Conservation (phyloP, 2,113 vertebrate species). For the Psilopsiagon aymara region DNA sequence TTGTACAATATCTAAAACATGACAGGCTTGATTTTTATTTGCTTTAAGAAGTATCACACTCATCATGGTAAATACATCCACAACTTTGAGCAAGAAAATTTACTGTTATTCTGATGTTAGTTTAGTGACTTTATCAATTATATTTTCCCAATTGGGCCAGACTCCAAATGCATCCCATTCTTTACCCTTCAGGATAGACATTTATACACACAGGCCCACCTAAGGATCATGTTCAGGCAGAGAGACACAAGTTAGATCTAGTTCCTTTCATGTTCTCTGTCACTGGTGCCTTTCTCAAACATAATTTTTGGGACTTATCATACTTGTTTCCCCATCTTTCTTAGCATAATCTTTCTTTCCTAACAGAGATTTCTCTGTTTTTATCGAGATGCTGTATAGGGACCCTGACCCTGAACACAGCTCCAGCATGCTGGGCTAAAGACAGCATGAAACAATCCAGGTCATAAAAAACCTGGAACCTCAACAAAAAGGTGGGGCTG, state of each 20-base stretch:
- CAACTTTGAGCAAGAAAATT: neutral
- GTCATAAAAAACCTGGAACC: neutral
- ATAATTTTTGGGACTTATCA: neutral
- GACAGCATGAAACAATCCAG: neutral
- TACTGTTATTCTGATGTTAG: neutral
- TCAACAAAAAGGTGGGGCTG: neutral
- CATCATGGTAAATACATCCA: neutral
- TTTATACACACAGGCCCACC: neutral
- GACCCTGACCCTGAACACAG: neutral
- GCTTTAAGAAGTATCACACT: neutral
- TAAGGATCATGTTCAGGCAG: neutral
- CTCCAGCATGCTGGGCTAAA: neutral
- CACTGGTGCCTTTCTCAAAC: neutral
- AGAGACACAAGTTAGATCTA: neutral
- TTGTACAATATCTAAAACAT: neutral
- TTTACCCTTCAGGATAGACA: neutral
- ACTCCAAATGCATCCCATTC: neutral
- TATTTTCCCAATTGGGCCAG: neutral
- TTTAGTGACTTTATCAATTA: neutral
- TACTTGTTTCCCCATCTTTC: neutral
- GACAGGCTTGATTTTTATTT: neutral
- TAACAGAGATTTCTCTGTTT: neutral
- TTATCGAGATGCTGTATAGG: neutral
- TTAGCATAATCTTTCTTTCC: neutral
- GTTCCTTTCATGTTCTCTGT: neutral